These are phyloP conservation scores for Encarsia formosa DNA, from an alignment of 2,888 invertebrate genomes.

Conservation along the genomic window DNA sequence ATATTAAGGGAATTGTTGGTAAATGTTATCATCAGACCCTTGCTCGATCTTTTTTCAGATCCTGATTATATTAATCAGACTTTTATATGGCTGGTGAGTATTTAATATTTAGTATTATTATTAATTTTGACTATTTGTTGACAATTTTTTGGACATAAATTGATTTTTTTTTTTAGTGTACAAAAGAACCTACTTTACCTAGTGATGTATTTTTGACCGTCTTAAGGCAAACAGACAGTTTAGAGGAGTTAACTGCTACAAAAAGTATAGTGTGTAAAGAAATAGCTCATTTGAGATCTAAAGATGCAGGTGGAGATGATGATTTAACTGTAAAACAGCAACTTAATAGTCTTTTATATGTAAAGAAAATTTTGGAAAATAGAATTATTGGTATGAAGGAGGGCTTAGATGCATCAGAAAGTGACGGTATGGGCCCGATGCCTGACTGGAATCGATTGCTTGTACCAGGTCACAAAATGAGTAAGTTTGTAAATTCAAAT, in stretches of 20 bases:
- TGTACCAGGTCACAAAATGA: conserved; percentile 52
- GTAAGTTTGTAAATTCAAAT: conserved; percentile 3
- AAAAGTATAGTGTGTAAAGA: conserved; percentile 76
- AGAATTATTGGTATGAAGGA: conserved; percentile 54
- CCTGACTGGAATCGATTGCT: conserved; percentile 50
- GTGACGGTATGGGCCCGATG: conserved; percentile 44
- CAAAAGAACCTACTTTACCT: conserved; percentile 69
- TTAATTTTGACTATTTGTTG: conserved; percentile 1
- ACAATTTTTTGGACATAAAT: neutral
- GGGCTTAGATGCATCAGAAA: conserved; percentile 54
- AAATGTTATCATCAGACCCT: conserved; percentile 67
- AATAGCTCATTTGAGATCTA: conserved; percentile 75
- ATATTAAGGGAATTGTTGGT: conserved; percentile 73
- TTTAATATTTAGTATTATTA: neutral
- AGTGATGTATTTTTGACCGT: conserved; percentile 83
- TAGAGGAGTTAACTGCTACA: conserved; percentile 79
- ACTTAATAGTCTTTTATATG: conserved; percentile 76
- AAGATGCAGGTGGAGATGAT: conserved; percentile 82
- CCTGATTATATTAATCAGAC: conserved; percentile 90
- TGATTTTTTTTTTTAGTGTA: conserved; percentile 61
- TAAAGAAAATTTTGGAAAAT: conserved; percentile 72
- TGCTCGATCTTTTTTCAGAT: conserved; percentile 72
- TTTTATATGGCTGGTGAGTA: conserved; percentile 77
- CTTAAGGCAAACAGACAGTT: conserved; percentile 71
- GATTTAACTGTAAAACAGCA: conserved; percentile 80